Conservation (phyloP, 92 coral and sea anemone species). For the Meandrina meandrites region DNA sequence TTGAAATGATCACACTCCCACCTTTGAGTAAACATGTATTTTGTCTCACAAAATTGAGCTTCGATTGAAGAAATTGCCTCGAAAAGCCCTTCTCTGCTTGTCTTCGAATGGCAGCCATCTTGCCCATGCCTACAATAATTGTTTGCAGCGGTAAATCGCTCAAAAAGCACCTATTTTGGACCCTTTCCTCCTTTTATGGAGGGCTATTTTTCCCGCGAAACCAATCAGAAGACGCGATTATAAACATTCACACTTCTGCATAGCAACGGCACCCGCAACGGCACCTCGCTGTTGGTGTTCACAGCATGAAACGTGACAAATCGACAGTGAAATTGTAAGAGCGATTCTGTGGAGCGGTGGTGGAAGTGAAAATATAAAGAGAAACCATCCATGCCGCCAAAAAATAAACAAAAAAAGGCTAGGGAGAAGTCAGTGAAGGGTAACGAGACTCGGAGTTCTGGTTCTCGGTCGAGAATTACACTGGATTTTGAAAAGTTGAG, state of each 20-base stretch:
- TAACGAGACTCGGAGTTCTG: conserved; percentile 8
- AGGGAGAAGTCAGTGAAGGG: not conserved
- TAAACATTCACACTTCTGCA: conserved; percentile 8
- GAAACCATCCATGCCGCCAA: conserved; percentile 1
- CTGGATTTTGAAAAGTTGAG: conserved; percentile 21
- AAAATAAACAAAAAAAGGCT: not conserved
- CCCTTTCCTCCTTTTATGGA: not conserved
- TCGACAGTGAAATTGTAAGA: too few species aligned
- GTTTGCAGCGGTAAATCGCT: not conserved
- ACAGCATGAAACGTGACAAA: conserved; percentile 5
- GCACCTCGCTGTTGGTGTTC: not conserved
- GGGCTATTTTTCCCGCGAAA: too few species aligned
- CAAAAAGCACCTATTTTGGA: not conserved
- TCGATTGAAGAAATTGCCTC: not conserved
- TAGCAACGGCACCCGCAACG: conserved; percentile 31
- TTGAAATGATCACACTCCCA: conserved; percentile 8
- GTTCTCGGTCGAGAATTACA: not conserved
- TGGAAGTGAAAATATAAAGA: not conserved
- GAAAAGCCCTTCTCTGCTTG: not conserved
- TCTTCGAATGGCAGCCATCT: conserved; percentile 4
- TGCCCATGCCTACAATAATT: not conserved
- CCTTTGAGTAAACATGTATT: not conserved
- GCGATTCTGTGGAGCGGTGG: too few species aligned
- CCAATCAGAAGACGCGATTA: conserved; percentile 21
- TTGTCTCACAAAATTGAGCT: not conserved